phyloP scores from a whole-genome alignment of 2,888 invertebrate species.

The Nephrotoma appendiculata region DNA sequence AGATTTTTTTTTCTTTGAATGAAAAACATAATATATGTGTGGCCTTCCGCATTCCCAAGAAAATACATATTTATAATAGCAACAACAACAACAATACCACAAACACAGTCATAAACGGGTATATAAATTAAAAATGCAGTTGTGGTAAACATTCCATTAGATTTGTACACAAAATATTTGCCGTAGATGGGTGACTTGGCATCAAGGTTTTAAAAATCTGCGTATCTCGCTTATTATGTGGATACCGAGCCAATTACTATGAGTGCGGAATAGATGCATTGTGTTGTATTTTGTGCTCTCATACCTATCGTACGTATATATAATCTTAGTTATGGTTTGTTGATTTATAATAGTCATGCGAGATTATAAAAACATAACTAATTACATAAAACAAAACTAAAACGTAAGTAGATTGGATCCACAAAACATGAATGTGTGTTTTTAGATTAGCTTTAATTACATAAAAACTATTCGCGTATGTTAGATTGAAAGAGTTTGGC shows the following conservation, averaged over 20 bases:
- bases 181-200: neutral
- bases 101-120: neutral
- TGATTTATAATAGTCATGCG: neutral
- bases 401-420: neutral
- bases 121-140: neutral
- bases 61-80: slow-evolving; percentile 5
- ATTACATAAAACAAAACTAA: neutral
- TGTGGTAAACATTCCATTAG: neutral
- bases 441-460: neutral
- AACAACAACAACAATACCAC: neutral
- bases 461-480: neutral
- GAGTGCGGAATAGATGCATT: neutral
- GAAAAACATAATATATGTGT: slow-evolving; percentile 8
- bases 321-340: neutral
- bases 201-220: neutral
- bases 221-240: neutral
- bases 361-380: neutral
- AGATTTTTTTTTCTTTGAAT: neutral
- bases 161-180: neutral
- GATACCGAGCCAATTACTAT: neutral
- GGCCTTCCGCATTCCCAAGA: slow-evolving; percentile 12
- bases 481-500: neutral
- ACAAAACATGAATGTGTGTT: neutral
- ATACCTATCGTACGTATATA: neutral
- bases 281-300: neutral